Percentiles rank a stretch among this genome's conserved stretches.
These are phyloP conservation scores for Chaetodon auriga DNA, from an alignment of 2,113 vertebrate species.

Conservation along the genomic window DNA sequence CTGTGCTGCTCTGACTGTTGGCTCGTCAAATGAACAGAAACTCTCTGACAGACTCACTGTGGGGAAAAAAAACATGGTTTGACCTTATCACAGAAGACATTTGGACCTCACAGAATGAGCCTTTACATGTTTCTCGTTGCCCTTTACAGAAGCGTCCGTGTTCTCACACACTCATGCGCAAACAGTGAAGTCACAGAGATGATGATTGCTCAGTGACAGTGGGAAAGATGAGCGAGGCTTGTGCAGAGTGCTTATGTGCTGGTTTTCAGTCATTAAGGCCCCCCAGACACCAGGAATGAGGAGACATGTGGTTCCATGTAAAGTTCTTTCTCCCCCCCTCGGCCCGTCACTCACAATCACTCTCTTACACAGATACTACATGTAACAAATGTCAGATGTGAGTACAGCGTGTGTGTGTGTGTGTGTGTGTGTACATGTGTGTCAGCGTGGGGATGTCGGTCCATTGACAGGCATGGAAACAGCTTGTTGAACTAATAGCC, in stretches of 20 bases:
- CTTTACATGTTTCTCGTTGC: conserved; percentile 75
- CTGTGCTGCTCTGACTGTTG: background rate
- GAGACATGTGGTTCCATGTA: conserved; percentile 47
- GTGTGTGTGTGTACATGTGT: conserved; percentile 33
- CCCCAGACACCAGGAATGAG: conserved; percentile 35
- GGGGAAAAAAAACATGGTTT: conserved; percentile 48
- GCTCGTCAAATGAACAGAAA: conserved; percentile 64
- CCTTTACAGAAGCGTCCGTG: conserved; percentile 67
- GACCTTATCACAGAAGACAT: conserved; percentile 80
- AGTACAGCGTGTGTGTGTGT: conserved; percentile 40
- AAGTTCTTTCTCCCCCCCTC: conserved; percentile 12
- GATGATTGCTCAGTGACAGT: conserved; percentile 42
- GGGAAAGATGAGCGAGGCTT: conserved; percentile 55
- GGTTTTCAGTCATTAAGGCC: conserved; percentile 72
- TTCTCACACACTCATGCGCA: conserved; percentile 41
- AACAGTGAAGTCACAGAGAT: conserved; percentile 43
- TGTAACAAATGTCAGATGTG: conserved; percentile 73
- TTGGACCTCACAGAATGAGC: conserved; percentile 60
- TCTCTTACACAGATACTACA: conserved; percentile 61
- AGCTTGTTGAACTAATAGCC: conserved; percentile 99
- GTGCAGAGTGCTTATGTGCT: conserved; percentile 55
- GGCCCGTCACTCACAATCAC: conserved; percentile 63
- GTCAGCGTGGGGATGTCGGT: conserved; percentile 76
- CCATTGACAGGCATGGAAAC: conserved; percentile 96
- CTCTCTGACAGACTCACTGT: conserved; percentile 41